Base-by-base conservation (phyloP, 1,140 invertebrate species). In the Globodera rostochiensis region DNA sequence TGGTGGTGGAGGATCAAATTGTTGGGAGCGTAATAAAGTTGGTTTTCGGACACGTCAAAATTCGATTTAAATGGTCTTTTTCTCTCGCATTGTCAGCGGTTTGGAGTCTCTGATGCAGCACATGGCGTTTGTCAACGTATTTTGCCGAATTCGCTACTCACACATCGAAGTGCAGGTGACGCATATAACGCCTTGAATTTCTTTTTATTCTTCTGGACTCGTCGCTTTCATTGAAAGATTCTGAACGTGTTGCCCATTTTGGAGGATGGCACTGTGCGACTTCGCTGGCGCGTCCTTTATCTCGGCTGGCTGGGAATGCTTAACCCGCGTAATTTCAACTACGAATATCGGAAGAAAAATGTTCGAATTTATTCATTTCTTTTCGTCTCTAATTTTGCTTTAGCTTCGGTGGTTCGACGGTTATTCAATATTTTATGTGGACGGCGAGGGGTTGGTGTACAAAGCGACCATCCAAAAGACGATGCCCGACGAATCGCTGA, bases 401-500 rank as follows among this genome's bases (percentile, higher is more conserved):
- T 75, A 85, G 84, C 25, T 77, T 2, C 73, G 73, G 57, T 85
- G 84, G 84, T 85, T 50, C 21, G 84, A 85, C 70, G 84, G 84
- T 9, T 83, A 85, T 60, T 86, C 84, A 11, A 57, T 83, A 64
- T 85, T 85, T 50, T 53, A 75, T 57, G 84, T 82, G 15, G 78
- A 86, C 66, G 84, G 84, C 45, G 76, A 81, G 73, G 84, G 84
- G 19, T 50, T 78, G 53, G 84, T 85, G 19, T 79, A 73, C 53
- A 81, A 80, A 77, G 64, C 77, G 21, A 85, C 75, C 13, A 50
- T 85, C 19, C 84, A 85, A 60, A 86, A 86, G 53, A 49, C 70
- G 57, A 75, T 76, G 83, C 83, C 83, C 45, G 79, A 84, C 73
- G 83, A 84, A 4, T 66, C 66, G 70, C 66, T 57, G 57, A 36